phyloP scores from a whole-genome alignment of 2,797 vertebrate genomes.

The Thalassophryne amazonica region DNA sequence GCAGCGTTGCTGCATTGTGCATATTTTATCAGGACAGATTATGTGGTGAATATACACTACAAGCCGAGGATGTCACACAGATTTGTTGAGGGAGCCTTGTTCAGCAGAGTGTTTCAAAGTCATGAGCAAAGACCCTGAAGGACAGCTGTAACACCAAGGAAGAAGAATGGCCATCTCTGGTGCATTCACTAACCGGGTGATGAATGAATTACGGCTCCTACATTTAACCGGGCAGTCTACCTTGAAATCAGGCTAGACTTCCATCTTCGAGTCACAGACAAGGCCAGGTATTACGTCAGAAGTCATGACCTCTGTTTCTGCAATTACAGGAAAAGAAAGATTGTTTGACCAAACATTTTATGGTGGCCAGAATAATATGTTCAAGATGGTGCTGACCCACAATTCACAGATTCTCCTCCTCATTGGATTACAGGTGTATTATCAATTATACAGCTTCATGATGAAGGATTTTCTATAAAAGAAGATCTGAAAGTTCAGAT shows the following conservation, averaged over 20 bases:
- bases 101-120: constrained; percentile 74
- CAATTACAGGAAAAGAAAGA: constrained; percentile 56
- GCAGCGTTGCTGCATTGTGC: too few species aligned
- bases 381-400: constrained; percentile 37
- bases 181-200: constrained; percentile 73
- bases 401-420: too few species aligned
- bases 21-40: constrained; percentile 15
- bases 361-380: constrained; percentile 53
- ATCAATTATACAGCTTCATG: too few species aligned
- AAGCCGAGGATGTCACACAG: constrained; percentile 13
- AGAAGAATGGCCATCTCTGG: constrained; percentile 74
- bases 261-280: constrained; percentile 56
- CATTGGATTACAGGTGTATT: too few species aligned
- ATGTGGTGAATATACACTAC: constrained; percentile 2
- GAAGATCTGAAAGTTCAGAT: too few species aligned
- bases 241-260: constrained; percentile 78
- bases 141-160: constrained; percentile 72
- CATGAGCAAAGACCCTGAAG: constrained; percentile 75
- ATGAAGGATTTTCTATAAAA: too few species aligned
- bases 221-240: constrained; percentile 79
- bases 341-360: constrained; percentile 60
- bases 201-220: constrained; percentile 80
- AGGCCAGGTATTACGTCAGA: constrained; percentile 61
- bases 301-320: constrained; percentile 64
- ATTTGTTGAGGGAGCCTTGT: constrained; percentile 56